Conservation (phyloP, 1,140 invertebrate species). For the Drosophila asahinai region DNA sequence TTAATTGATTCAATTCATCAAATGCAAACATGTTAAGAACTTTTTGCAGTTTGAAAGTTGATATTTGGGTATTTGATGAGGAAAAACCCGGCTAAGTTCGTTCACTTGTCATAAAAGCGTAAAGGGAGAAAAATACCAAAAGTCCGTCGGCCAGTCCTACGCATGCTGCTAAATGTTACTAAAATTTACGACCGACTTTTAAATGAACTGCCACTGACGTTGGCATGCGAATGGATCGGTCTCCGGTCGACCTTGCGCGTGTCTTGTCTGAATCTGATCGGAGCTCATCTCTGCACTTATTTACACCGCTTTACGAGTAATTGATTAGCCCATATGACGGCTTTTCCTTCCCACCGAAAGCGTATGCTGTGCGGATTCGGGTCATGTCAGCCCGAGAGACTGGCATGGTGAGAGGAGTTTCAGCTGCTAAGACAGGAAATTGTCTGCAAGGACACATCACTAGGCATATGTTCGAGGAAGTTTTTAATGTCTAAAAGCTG, state of each 20-base stretch:
- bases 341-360: conserved; percentile 36
- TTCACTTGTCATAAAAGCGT: conserved; percentile 54
- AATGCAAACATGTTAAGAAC: conserved; percentile 42
- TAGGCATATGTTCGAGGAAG: neutral
- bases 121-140: conserved; percentile 47
- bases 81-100: conserved; percentile 62
- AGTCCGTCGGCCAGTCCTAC: conserved; percentile 28
- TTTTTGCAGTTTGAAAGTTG: conserved; percentile 65
- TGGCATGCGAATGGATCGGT: conserved; percentile 24
- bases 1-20: conserved; percentile 72
- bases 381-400: conserved; percentile 40
- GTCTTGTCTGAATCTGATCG: conserved; percentile 27
- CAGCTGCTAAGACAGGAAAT: conserved; percentile 14
- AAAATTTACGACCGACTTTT: conserved; percentile 63
- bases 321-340: conserved; percentile 20
- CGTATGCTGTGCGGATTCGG: conserved; percentile 22
- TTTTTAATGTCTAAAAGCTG: neutral
- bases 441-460: conserved; percentile 8
- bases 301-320: conserved; percentile 20
- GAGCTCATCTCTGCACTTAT: conserved; percentile 19
- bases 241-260: conserved; percentile 44
- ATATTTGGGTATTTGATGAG: conserved; percentile 68
- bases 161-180: conserved; percentile 52
- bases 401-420: conserved; percentile 28
- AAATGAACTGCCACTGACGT: conserved; percentile 32